Conservation (phyloP, 2,797 vertebrate species). For the Myiotriccus ornatus region DNA sequence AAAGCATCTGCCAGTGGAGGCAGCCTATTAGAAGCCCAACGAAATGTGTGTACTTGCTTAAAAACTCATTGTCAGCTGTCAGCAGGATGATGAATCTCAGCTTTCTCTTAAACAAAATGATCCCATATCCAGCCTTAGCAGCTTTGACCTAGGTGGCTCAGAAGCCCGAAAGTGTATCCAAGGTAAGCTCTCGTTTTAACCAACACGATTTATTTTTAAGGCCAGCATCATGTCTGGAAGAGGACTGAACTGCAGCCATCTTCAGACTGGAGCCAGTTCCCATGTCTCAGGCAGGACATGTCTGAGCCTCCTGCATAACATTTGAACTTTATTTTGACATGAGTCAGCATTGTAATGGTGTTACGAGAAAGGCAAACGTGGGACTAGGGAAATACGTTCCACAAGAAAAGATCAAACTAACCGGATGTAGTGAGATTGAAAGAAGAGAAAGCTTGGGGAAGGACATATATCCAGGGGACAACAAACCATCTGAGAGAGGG, state of each 20-base stretch:
- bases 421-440: background rate
- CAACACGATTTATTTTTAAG: background rate
- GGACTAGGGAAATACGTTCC: background rate
- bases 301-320: background rate
- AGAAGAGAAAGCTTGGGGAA: background rate
- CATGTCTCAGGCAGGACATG: background rate
- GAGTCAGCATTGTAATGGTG: background rate
- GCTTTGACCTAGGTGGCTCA: background rate
- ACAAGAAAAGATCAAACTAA: background rate
- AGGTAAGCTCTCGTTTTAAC: background rate
- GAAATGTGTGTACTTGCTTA: background rate
- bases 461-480: background rate
- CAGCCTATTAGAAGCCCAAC: background rate
- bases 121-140: background rate
- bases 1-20: background rate
- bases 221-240: background rate
- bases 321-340: background rate
- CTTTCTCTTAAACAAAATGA: background rate
- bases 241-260: background rate
- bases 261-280: background rate
- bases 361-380: background rate
- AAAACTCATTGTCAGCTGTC: background rate
- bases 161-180: background rate
- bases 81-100: background rate
- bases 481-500: background rate